A percentile compares a stretch with the other conserved stretches of the same genome.
phyloP scores from a whole-genome alignment of 2,797 vertebrate genomes.

The Momotus momota region DNA sequence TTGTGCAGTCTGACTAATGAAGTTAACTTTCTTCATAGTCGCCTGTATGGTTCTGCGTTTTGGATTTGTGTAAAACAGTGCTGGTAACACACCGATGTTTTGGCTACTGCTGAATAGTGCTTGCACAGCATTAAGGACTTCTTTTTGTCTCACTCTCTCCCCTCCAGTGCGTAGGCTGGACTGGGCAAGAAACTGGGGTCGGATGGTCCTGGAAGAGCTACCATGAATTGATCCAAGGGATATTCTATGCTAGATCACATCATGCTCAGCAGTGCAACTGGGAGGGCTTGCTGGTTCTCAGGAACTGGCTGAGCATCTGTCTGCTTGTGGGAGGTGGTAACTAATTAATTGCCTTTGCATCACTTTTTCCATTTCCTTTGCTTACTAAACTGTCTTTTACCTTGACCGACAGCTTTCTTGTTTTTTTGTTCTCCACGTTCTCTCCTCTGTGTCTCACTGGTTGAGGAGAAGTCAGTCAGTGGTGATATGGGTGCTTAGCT shows the following conservation, averaged over 20 bases:
- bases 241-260: not conserved
- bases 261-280: not conserved
- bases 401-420: not conserved
- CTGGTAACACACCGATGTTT: not conserved
- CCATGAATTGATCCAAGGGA: not conserved
- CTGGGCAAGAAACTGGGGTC: not conserved
- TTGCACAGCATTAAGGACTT: not conserved
- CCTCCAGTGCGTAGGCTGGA: rapidly evolving
- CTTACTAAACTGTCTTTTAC: not conserved
- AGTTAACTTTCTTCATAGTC: not conserved
- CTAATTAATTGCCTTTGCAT: not conserved
- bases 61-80: not conserved
- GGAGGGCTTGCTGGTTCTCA: not conserved
- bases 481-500: not conserved
- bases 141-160: not conserved
- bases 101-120: not conserved
- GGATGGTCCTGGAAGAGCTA: not conserved
- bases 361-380: not conserved
- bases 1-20: not conserved
- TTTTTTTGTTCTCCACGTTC: rapidly evolving
- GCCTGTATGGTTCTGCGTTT: rapidly evolving
- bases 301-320: rapidly evolving
- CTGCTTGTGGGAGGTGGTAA: not conserved
- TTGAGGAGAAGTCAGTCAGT: not conserved
- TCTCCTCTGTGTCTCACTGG: not conserved